Base-by-base conservation (phyloP, 2,113 vertebrate species). In the Marmota monax region DNA sequence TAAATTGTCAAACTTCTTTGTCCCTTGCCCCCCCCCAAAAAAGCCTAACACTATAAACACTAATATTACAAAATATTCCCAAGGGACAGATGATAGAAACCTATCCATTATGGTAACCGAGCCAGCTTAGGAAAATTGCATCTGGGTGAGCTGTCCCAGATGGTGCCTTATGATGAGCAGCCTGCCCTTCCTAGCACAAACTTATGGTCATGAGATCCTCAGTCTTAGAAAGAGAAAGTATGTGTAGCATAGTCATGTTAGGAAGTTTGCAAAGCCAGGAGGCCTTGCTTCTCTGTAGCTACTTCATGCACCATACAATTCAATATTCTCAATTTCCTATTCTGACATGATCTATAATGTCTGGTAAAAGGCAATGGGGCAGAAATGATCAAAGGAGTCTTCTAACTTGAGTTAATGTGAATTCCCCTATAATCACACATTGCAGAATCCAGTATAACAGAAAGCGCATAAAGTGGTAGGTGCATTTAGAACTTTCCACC, bases 51-150 rank as follows among this genome's bases (percentile, higher is more conserved):
- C 27, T 92, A 37, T 89, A 67, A 96, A 95, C 84, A 94, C 42
- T 95, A 76, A 90, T 87, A 94, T 84, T 76, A 73, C 9, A 93
- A 96, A 96, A 69, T 89, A 97, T 76, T 80, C 51, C 82, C 76
- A 88, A 84, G 91, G 65, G 93, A 86, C 51, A 84, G n/a, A 82
- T 91, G 88, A 97, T 53, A 73, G 73, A 94, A 95, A 67, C 61
- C 32, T 78, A 86, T 79, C 39, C 73, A 51, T 96, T 72, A 93
- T 80, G 53, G 37, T 48, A 96, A 77, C 2, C 82, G 85, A 86
- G 32, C 45, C 45, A 29, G 42, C n/a, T 53, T 9, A 84, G 48
- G 69, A 51, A 95, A 95, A 83, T n/a, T 80, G 29, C 72, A 90
- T 88, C 88, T 89, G 90, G 77, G 48, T 84, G 63, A 91, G 79